Evolutionary conservation across 2,113 vertebrate species (phyloP).

Genomic region (Antechinus flavipes): DNA sequence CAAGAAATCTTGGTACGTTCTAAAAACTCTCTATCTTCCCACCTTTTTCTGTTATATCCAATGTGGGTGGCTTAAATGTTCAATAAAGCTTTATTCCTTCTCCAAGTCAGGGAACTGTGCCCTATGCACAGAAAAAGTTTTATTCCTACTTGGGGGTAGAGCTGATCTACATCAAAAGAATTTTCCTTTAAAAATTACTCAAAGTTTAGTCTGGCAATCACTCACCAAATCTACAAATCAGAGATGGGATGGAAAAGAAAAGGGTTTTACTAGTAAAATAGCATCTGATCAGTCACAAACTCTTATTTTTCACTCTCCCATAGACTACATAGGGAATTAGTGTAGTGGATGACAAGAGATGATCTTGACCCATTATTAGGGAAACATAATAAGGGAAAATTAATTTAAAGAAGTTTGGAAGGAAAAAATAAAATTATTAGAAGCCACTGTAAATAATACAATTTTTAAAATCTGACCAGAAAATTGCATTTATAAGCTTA

Average conservation of each 20-base stretch:
- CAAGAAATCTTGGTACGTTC: neutral
- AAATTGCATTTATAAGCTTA: conserved; percentile 22
- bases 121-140: neutral
- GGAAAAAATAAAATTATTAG: neutral
- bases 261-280: neutral
- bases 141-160: neutral
- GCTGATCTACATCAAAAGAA: neutral
- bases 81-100: neutral
- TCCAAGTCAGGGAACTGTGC: neutral
- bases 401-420: neutral
- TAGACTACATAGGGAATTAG: neutral
- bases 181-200: neutral
- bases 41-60: neutral
- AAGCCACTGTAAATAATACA: neutral
- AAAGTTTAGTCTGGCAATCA: neutral
- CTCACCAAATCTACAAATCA: neutral
- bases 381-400: neutral
- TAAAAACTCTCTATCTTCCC: neutral
- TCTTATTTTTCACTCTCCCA: neutral
- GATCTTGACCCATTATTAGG: neutral
- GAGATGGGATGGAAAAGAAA: neutral
- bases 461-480: conserved; percentile 6
- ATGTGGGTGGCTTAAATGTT: neutral
- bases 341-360: neutral
- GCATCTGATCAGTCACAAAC: neutral